Evolutionary conservation across 2,888 invertebrate species (phyloP).

Genomic region (Rhamphomyia laevipes): DNA sequence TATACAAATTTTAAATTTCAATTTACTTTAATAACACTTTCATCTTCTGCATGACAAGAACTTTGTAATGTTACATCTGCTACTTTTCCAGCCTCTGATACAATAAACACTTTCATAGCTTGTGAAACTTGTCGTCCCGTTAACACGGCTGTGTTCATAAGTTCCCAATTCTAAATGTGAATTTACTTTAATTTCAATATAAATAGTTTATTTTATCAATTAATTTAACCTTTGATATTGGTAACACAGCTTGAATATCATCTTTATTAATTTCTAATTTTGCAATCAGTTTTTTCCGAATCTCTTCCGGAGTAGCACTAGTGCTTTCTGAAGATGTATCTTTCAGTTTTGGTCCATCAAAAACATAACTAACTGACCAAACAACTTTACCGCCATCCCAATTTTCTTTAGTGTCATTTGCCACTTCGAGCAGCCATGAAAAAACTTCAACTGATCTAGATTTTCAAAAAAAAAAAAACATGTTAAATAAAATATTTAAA

Average conservation of each 20-base stretch:
- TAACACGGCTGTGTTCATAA: constrained; percentile 89
- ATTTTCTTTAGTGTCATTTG: constrained; percentile 62
- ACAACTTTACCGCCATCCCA: constrained; percentile 76
- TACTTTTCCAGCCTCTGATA: constrained; percentile 86
- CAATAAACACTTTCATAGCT: constrained; percentile 90
- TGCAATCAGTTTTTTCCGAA: constrained; percentile 59
- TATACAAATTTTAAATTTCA: neutral
- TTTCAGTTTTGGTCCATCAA: constrained; percentile 42
- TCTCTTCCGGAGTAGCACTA: constrained; percentile 30
- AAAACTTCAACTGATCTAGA: constrained; percentile 65
- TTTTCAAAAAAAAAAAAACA: neutral
- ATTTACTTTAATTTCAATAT: too few relatives aligned
- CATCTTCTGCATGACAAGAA: constrained; percentile 89
- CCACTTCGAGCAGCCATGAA: constrained; percentile 83
- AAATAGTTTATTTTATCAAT: too few relatives aligned
- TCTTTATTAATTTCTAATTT: constrained; percentile 85
- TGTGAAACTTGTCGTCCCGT: constrained; percentile 90
- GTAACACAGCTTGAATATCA: constrained; percentile 84
- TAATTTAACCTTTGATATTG: constrained; percentile 71
- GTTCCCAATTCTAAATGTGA: constrained; percentile 82
- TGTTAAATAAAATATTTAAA: constrained; percentile 1
- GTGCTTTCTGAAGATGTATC: constrained; percentile 26
- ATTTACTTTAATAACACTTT: constrained; percentile 85
- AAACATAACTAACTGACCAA: constrained; percentile 70
- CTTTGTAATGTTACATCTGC: constrained; percentile 92